Base-by-base conservation (phyloP, 1,140 invertebrate genomes). In the Temnothorax nylanderi region DNA sequence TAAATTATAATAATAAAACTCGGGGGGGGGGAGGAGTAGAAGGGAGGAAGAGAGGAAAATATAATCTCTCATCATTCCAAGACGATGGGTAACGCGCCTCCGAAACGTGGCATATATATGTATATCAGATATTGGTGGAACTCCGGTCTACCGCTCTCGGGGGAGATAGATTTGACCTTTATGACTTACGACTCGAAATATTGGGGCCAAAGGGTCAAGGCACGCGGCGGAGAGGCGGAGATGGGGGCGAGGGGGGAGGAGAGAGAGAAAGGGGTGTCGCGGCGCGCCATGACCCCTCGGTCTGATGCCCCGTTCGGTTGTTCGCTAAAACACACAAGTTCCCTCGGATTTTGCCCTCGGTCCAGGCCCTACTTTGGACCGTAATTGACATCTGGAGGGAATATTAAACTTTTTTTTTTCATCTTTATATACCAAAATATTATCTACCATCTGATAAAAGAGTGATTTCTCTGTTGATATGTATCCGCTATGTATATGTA, bases 311-410 rank as follows among this genome's bases (percentile, higher is more conserved):
- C 76, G 8, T 65, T 56, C 72, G 26, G 49, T 58, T 69, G 41
- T 76, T 89, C 74, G 44, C 44, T 87, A 87, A 85, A 65, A 77
- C 71, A 77, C 64, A 67, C 76, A 75, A 88, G 34, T 91, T 91
- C 90, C 89, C 90, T 91, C 90, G 60, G 56, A 87, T 89, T 89
- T 77, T 91, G 89, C 85, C 88, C 49, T 89, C 90, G 90, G 89
- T 91, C 89, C 90, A 91, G 87, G 90, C 90, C 90, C 90, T 91
- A 91, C 89, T 89, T 91, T 91, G 90, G 81, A 91, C 90, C 90
- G 90, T 91, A 91, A 91, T 91, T 91, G 90, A 91, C 89, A 91
- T 86, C 77, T 89, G 87, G 90, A 91, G 90, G 90, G 90, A 91
- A 91, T 81, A 58, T 91, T 91, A 77, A 72, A 85, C 75, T 56